Evolutionary conservation across 2,888 invertebrate species (phyloP), one percentile per base, ranked within the genome.

Genomic region (Geotrupes spiniger): DNA sequence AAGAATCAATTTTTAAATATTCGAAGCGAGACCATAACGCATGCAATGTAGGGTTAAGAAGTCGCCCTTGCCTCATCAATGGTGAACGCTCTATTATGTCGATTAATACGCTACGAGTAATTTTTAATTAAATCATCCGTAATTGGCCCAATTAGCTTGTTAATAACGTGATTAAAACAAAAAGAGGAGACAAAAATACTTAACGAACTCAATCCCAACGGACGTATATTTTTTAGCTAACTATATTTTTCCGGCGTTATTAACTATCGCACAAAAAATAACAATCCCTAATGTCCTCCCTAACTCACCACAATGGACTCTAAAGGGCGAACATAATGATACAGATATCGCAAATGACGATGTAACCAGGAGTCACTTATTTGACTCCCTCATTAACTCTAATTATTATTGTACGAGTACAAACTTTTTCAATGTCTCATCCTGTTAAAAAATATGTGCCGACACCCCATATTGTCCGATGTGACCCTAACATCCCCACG

Each of bases 81-180:
- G 54, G 57, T 63, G 59, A 57, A 56, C 48, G 57, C 53, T 62
- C 58, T 61, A 63, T 63, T 61, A 64, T 62, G 62, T 61, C 62
- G 59, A 61, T 62, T 65, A 62, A 62, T 61, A 56, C 56, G 60
- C 61, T 61, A 59, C 57, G 56, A 26, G 25, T 31, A 59, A 58
- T 61, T 65, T 67, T 67, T 63, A 67, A 67, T 64, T 64, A 63
- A 63, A 63, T 59, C 56, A 54, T 47, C 56, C 57, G 47, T 63
- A 60, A 65, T 64, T 54, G 61, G 58, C 54, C 59, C 63, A 66
- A 65, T 66, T 60, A 64, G 44, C 51, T 51, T 53, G 52, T 59
- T 63, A 67, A 63, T 63, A 60, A 62, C 58, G 58, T 58, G 58
- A 63, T 66, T 65, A 62, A 63, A 63, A 66, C 62, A 61, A 62